Percentiles rank a stretch among this genome's conserved stretches.
phyloP scores from a whole-genome alignment of 2,888 invertebrate genomes.

The Hipparchia semele region DNA sequence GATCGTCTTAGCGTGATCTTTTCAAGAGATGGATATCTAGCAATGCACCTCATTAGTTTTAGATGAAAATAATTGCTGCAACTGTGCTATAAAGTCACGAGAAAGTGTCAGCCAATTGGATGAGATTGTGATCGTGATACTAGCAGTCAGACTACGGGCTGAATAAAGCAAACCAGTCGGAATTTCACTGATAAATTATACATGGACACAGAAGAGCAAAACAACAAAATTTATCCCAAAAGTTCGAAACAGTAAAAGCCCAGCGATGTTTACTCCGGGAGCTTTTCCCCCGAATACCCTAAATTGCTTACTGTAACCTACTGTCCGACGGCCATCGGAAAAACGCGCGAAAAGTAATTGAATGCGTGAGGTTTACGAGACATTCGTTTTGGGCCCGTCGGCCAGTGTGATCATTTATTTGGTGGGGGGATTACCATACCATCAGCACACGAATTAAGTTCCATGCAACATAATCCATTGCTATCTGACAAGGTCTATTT shows the following conservation, averaged over 20 bases:
- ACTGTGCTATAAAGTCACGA: no score
- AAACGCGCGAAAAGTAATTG: conserved; percentile 52
- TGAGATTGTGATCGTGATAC: no score
- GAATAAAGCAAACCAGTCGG: neutral
- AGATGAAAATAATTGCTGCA: no score
- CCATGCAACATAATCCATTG: conserved; percentile 21
- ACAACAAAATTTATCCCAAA: conserved; percentile 5
- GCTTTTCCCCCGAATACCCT: conserved; percentile 36
- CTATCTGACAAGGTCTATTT: neutral
- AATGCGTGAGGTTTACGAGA: conserved; percentile 55
- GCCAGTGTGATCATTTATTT: conserved; percentile 48
- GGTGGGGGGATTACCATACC: conserved; percentile 36
- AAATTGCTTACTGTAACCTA: conserved; percentile 46
- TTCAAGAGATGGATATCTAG: no score
- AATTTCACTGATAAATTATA: conserved; percentile 1
- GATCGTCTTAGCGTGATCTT: no score
- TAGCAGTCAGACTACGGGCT: no score
- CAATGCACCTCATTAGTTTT: no score
- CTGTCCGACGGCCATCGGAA: conserved; percentile 45
- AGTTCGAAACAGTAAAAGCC: conserved; percentile 29
- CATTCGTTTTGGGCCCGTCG: conserved; percentile 50
- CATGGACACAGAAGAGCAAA: neutral
- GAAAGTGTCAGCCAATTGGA: no score
- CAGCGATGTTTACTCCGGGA: conserved; percentile 33
- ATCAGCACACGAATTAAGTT: neutral